These are phyloP conservation scores for Phoeniculus purpureus DNA, from an alignment of 2,797 vertebrate genomes.

Conservation along the genomic window DNA sequence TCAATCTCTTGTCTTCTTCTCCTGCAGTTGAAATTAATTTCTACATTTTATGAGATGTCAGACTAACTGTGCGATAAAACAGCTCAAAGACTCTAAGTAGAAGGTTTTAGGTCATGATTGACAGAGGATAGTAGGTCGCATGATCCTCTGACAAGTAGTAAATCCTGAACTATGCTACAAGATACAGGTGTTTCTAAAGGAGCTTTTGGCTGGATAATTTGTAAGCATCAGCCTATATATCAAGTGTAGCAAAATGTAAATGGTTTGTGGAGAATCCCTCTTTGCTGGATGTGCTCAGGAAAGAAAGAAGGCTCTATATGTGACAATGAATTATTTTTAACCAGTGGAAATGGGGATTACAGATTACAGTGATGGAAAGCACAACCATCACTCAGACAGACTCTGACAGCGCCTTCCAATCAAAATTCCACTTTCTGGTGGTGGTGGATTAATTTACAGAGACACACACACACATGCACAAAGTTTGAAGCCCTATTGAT, in stretches of 20 bases:
- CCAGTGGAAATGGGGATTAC: slow-evolving; percentile 53
- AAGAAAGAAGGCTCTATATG: slow-evolving; percentile 21
- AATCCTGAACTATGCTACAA: slow-evolving; percentile 57
- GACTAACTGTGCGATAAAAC: slow-evolving; percentile 64
- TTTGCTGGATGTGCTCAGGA: slow-evolving; percentile 14
- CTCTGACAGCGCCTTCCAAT: slow-evolving; percentile 64
- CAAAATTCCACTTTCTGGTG: slow-evolving; percentile 50
- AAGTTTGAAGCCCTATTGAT: slow-evolving; percentile 17
- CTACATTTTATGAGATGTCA: slow-evolving; percentile 72
- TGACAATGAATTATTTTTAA: slow-evolving; percentile 60
- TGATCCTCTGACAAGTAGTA: slow-evolving; percentile 62
- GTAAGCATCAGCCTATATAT: slow-evolving; percentile 53
- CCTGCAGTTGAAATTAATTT: slow-evolving; percentile 43
- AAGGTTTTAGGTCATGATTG: slow-evolving; percentile 65
- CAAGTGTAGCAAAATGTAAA: slow-evolving; percentile 51
- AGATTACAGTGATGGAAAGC: slow-evolving; percentile 66
- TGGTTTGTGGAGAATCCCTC: slow-evolving; percentile 24
- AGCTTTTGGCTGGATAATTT: slow-evolving; percentile 68
- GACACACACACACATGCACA: not conserved
- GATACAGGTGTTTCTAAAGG: slow-evolving; percentile 68
- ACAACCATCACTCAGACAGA: slow-evolving; percentile 58
- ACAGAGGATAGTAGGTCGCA: slow-evolving; percentile 39
- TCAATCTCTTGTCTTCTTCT: slow-evolving; percentile 10
- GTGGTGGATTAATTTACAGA: slow-evolving; percentile 33
- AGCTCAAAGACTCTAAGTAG: slow-evolving; percentile 30